These are phyloP conservation scores for Hipparchia semele DNA, from an alignment of 2,888 invertebrate genomes.

Conservation along the genomic window DNA sequence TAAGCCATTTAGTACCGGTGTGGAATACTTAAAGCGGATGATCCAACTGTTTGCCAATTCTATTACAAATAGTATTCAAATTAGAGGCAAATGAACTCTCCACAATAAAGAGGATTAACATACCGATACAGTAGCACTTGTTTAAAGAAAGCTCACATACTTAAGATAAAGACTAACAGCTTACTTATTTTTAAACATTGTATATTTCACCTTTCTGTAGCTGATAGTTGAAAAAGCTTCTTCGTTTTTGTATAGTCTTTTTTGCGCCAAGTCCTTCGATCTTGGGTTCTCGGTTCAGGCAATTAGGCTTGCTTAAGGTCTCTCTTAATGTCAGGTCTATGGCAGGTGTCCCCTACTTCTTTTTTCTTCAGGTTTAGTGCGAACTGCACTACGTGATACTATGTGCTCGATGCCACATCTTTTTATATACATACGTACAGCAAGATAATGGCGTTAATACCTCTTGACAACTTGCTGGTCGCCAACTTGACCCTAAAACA, in stretches of 20 bases:
- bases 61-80: slow-evolving; percentile 48
- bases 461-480: neutral
- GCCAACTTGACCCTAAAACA: slow-evolving; percentile 20
- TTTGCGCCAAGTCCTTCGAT: too few species aligned
- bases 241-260: too few species aligned
- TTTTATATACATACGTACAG: neutral
- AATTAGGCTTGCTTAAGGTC: too few species aligned
- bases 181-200: neutral
- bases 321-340: too few species aligned
- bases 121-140: slow-evolving; percentile 30
- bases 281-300: too few species aligned
- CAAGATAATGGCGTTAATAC: neutral
- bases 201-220: neutral
- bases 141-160: slow-evolving; percentile 8
- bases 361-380: too few species aligned
- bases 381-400: too few species aligned
- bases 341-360: too few species aligned
- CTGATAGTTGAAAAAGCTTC: too few species aligned
- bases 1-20: slow-evolving; percentile 29
- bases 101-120: slow-evolving; percentile 60
- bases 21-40: slow-evolving; percentile 49
- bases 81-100: slow-evolving; percentile 60
- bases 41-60: slow-evolving; percentile 46
- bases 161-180: neutral
- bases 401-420: too few species aligned